These are phyloP conservation scores for Nesogale talazaci DNA, from an alignment of 2,113 vertebrate species.

Conservation along the genomic window DNA sequence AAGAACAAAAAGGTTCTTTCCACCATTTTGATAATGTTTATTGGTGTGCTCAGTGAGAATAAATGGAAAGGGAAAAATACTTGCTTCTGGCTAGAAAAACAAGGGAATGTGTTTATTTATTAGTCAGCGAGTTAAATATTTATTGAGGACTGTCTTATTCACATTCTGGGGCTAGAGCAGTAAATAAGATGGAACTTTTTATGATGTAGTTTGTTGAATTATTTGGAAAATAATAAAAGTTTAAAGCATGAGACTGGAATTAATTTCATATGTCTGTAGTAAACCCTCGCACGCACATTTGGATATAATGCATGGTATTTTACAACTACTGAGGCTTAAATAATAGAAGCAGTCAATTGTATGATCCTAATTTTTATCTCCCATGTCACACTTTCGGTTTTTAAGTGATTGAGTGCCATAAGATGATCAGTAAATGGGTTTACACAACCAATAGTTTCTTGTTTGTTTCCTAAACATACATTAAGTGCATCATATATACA, in stretches of 20 bases:
- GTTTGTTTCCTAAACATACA: constrained; percentile 11
- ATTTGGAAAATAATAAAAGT: constrained; percentile 72
- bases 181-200: constrained; percentile 68
- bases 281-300: constrained; percentile 6
- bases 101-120: constrained; percentile 55
- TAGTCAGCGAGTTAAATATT: constrained; percentile 63
- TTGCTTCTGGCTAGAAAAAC: constrained; percentile 36
- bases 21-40: constrained; percentile 17
- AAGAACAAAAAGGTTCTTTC: background rate
- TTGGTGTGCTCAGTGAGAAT: constrained; percentile 38
- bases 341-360: background rate
- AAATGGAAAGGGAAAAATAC: constrained; percentile 32
- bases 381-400: background rate
- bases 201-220: constrained; percentile 51
- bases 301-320: background rate
- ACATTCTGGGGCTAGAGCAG: background rate
- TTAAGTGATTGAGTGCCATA: constrained; percentile 30
- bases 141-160: constrained; percentile 33
- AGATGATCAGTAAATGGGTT: background rate
- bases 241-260: constrained; percentile 59
- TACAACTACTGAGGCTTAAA: background rate
- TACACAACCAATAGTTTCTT: background rate
- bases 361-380: background rate
- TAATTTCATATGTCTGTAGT: constrained; percentile 59
- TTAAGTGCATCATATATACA: background rate